Conservation (phyloP, 2,113 vertebrate species). For the Urocolius indicus region DNA sequence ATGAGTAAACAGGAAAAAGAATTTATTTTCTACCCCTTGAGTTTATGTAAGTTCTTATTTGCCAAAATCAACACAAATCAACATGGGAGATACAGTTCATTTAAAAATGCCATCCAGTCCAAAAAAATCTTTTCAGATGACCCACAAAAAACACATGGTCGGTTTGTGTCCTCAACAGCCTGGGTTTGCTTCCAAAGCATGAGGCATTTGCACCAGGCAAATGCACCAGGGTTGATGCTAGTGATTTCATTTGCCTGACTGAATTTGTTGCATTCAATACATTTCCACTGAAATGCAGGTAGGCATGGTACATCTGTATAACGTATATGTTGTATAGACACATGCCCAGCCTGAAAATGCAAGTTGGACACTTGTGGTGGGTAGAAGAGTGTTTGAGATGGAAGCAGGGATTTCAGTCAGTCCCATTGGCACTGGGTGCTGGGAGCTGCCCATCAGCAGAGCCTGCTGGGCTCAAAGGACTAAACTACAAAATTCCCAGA, state of each 20-base stretch:
- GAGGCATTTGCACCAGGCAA: accelerated
- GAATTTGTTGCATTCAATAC: not conserved
- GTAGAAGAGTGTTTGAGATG: not conserved
- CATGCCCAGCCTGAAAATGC: not conserved
- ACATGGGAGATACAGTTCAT: not conserved
- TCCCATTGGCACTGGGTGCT: accelerated
- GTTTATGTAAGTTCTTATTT: not conserved
- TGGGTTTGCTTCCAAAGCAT: not conserved
- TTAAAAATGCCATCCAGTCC: not conserved
- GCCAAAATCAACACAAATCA: not conserved
- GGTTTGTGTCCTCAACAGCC: not conserved
- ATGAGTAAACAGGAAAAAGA: not conserved
- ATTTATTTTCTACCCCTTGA: not conserved
- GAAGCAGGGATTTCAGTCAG: not conserved
- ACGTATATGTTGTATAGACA: not conserved
- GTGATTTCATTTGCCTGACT: not conserved
- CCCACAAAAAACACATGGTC: not conserved
- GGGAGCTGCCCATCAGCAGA: not conserved
- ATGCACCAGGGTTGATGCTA: not conserved
- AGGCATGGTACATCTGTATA: not conserved
- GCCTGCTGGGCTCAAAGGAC: not conserved
- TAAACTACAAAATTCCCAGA: not conserved
- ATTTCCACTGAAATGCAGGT: not conserved
- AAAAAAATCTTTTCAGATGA: not conserved
- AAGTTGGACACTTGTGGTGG: not conserved